Base-by-base conservation (phyloP, 2,888 invertebrate species). In the Drosophila macrospina region DNA sequence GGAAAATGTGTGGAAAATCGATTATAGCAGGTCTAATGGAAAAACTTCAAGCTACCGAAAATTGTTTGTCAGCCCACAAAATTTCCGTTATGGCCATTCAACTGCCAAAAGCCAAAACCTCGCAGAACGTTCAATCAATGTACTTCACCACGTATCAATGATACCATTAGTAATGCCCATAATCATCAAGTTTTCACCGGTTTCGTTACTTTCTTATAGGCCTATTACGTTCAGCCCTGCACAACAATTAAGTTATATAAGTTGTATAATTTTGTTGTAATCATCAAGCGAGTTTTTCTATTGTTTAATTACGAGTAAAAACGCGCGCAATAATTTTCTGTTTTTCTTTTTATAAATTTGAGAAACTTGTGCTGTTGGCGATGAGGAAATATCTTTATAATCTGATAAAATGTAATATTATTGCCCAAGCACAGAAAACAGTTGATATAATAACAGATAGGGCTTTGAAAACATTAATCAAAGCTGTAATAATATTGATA, bases 1-100 rank as follows among this genome's bases (percentile, higher is more conserved):
- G 63, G 51, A 61, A 83, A 83, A 66, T 83, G 79, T 69, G 81
- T 69, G 82, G 69, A 81, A 81, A 81, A 81, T 81, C 81, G 81
- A 85, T 82, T 80, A 67, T 69, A 74, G 52, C 42, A 56, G 41
- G 48, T 66, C 64, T 73, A 69, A 80, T 78, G 68, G 71, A 77
- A 75, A 77, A 74, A 74, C 67, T 68, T 76, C 57, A 60, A 64
- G 78, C 69, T 69, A 57, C 62, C 67, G 16, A 63, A 59, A 60
- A 54, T 45, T 59, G 39, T 59, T 71, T 56, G 57, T 71, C 66
- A 70, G 77, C 36, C 67, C 51, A 48, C 76, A 63, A 39, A 74
- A 54, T 55, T 24, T 60, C 51, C 55, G 60, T 45, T 51, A 15
- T 24, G 54, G 16, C 45, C 42, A 45, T 28, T 34, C 56, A 56